phyloP scores from a whole-genome alignment of 2,888 invertebrate genomes.

The Melinaea marsaeus region DNA sequence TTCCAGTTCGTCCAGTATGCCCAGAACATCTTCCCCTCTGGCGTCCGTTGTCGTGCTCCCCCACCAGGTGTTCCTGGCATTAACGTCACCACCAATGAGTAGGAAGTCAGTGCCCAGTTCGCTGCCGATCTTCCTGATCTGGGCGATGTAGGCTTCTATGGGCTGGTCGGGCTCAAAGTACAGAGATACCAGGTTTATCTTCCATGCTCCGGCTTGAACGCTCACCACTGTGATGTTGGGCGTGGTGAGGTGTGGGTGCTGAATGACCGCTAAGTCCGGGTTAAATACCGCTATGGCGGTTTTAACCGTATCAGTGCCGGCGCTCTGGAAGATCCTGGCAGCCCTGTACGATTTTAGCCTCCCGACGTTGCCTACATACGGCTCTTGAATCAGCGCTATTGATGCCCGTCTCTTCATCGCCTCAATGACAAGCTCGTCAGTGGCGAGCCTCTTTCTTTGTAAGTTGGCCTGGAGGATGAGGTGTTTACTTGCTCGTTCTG shows the following conservation, averaged over 20 bases:
- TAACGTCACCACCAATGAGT: too few relatives aligned
- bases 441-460: constrained; percentile 21
- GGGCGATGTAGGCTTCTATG: neutral
- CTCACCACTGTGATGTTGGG: constrained; percentile 17
- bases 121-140: too few relatives aligned
- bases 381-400: constrained; percentile 23
- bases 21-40: too few relatives aligned
- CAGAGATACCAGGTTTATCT: constrained; percentile 18
- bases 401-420: constrained; percentile 2
- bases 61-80: too few relatives aligned
- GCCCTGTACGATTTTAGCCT: neutral
- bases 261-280: constrained; percentile 9
- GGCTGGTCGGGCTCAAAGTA: constrained; percentile 24
- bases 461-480: constrained; percentile 20
- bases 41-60: too few relatives aligned
- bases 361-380: constrained; percentile 15
- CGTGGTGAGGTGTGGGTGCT: constrained; percentile 1
- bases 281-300: constrained; percentile 24
- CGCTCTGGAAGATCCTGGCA: constrained; percentile 16
- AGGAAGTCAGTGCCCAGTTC: too few relatives aligned
- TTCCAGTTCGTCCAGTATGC: too few relatives aligned
- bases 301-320: constrained; percentile 11
- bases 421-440: constrained; percentile 22
- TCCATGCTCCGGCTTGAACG: constrained; percentile 13
- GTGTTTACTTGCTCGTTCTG: too few relatives aligned